Base-by-base conservation (phyloP, 2,113 vertebrate species). In the Gorsachius goisagi region DNA sequence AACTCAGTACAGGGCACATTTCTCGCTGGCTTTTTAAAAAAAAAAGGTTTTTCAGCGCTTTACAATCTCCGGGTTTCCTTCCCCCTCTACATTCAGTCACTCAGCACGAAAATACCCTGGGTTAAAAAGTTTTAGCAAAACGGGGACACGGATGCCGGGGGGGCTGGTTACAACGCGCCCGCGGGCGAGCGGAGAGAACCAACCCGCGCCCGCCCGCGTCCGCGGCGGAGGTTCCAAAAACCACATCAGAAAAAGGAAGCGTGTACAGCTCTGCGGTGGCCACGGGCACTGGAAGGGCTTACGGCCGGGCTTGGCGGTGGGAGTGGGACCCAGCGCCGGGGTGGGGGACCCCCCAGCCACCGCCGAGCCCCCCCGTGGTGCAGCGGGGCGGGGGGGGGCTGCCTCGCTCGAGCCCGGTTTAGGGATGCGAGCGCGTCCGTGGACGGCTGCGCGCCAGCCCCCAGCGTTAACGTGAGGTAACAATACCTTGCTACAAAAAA, bases 1-100 rank as follows among this genome's bases (percentile, higher is more conserved):
- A 88, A 98, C 98, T 96, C 97, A 95, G 97, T 95, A 98, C 98
- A 98, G 98, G 98, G 98, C 98, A 98, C 98, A 97, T 95, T 94
- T 97, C 95, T 97, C 92, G 96, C 97, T 95, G 84, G 92, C 91
- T 97, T 89, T 95, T 93, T n/a, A n/a, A 41, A 39, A 39, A 82
- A 96, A 93, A 96, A 97, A 77, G 53, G 73, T 67, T 81, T 87
- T 89, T 87, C 97, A 97, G 94, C 95, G 94, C 95, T 98, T 98
- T 88, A 97, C 98, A 96, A 50, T 96, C 96, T 97, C 97, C 96
- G 88, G 80, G 66, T 35, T 56, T 32, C 28, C n/a, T 33, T 15
- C 11, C 24, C 59, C 86, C 56, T 94, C 97, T 94, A 97, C 97
- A 88, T 96, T 96, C 96, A 77, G 93, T 96, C 96, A 75, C 33